Percentiles rank a stretch among this genome's conserved stretches.
phyloP scores from a whole-genome alignment of 2,888 invertebrate species.

The Aromia moschata region DNA sequence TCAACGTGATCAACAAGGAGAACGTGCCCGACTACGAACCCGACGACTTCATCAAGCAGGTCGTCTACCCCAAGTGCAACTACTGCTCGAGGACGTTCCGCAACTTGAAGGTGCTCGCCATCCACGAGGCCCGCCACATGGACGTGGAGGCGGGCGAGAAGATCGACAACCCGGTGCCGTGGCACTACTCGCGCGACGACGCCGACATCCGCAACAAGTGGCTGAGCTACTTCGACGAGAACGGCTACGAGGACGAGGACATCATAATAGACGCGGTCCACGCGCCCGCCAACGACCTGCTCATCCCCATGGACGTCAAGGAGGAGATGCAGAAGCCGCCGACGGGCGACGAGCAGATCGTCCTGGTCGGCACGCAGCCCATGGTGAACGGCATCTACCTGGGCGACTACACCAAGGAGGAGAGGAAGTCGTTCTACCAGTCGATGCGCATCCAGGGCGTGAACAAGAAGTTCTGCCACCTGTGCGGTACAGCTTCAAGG shows the following conservation, averaged over 20 bases:
- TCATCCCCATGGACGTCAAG: constrained; percentile 47
- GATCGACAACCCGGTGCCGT: constrained; percentile 55
- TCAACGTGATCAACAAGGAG: constrained; percentile 56
- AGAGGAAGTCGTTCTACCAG: constrained; percentile 57
- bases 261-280: constrained; percentile 36
- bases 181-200: constrained; percentile 51
- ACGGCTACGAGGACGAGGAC: constrained; percentile 46
- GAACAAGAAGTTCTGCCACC: constrained; percentile 59
- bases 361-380: constrained; percentile 46
- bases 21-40: constrained; percentile 53
- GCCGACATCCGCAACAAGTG: constrained; percentile 58
- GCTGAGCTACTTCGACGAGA: constrained; percentile 51
- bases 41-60: constrained; percentile 40
- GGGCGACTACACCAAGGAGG: constrained; percentile 57
- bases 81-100: constrained; percentile 55
- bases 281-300: constrained; percentile 21
- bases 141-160: constrained; percentile 56
- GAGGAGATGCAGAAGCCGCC: constrained; percentile 34
- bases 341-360: constrained; percentile 43
- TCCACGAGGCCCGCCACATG: constrained; percentile 58
- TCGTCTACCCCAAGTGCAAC: constrained; percentile 52
- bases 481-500: constrained; percentile 61
- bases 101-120: constrained; percentile 53
- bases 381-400: constrained; percentile 56
- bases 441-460: constrained; percentile 57